A percentile compares a stretch with the other conserved stretches of the same genome.
These are phyloP conservation scores for Trypoxylon attenuatum DNA, from an alignment of 2,888 invertebrate species.

Conservation along the genomic window DNA sequence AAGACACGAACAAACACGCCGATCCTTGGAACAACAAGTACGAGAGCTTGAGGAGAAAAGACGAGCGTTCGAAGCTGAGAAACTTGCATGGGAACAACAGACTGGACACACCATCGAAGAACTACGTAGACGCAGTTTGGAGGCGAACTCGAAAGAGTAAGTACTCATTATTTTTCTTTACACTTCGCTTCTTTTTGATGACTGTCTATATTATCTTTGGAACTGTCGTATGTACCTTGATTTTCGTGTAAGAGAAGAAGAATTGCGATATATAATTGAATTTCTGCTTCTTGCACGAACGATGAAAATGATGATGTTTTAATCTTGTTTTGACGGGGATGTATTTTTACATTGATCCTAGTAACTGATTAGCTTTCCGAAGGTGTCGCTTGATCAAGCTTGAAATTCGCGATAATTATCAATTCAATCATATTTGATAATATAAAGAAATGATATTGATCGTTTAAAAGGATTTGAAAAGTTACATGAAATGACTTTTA, in stretches of 20 bases:
- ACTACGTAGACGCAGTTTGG: constrained; percentile 89
- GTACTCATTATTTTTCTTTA: constrained; percentile 66
- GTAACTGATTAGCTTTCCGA: background rate
- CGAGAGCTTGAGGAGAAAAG: constrained; percentile 94
- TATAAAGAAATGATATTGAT: no score
- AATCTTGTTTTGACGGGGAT: background rate
- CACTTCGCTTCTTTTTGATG: background rate
- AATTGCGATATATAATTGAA: background rate
- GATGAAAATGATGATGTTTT: background rate
- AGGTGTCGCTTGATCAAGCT: background rate
- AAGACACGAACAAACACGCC: constrained; percentile 89
- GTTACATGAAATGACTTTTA: no score
- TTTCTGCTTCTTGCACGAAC: background rate
- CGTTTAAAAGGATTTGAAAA: no score
- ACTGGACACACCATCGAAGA: constrained; percentile 93
- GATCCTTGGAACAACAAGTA: constrained; percentile 89
- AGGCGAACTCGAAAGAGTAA: constrained; percentile 92
- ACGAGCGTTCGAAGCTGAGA: constrained; percentile 89
- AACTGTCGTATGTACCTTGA: background rate
- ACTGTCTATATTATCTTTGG: no score
- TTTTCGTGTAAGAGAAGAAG: background rate
- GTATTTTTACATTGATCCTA: background rate
- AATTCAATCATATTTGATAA: no score
- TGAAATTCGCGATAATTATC: no score
- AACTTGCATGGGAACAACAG: constrained; percentile 91